phyloP scores from a whole-genome alignment of 2,113 vertebrate genomes.

The Rynchops niger region DNA sequence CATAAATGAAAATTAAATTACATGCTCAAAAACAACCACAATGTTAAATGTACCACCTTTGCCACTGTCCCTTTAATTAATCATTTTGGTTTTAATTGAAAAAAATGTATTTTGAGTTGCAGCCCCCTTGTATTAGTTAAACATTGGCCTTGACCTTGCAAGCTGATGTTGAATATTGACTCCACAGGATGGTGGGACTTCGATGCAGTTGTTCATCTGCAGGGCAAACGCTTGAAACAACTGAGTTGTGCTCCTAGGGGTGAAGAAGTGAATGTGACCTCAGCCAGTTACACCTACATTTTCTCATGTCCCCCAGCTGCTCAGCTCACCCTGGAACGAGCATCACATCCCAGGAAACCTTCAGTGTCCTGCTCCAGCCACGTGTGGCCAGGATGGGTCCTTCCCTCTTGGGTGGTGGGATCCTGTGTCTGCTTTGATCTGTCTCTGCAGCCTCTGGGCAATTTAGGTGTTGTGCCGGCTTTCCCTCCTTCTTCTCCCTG shows the following conservation, averaged over 20 bases:
- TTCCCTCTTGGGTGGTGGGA: rapidly evolving
- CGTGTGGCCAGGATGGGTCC: background rate
- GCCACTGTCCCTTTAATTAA: background rate
- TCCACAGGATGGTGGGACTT: background rate
- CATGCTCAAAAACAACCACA: background rate
- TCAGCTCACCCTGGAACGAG: background rate
- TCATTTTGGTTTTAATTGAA: background rate
- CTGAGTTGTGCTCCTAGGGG: rapidly evolving
- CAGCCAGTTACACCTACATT: background rate
- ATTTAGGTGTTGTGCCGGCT: background rate
- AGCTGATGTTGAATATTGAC: background rate
- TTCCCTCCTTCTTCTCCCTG: background rate
- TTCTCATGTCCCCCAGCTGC: rapidly evolving
- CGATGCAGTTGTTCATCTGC: background rate
- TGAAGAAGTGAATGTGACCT: background rate
- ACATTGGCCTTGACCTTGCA: background rate
- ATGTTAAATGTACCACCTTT: background rate
- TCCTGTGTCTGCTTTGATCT: background rate
- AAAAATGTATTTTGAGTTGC: background rate
- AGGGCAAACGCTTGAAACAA: rapidly evolving
- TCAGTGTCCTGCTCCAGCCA: background rate
- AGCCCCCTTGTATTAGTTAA: background rate
- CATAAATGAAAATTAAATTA: background rate
- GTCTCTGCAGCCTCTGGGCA: background rate
- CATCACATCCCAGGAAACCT: rapidly evolving